Percentiles rank a stretch among this genome's conserved stretches.
These are phyloP conservation scores for Saturnia japonica DNA, from an alignment of 2,888 invertebrate genomes.

Conservation along the genomic window DNA sequence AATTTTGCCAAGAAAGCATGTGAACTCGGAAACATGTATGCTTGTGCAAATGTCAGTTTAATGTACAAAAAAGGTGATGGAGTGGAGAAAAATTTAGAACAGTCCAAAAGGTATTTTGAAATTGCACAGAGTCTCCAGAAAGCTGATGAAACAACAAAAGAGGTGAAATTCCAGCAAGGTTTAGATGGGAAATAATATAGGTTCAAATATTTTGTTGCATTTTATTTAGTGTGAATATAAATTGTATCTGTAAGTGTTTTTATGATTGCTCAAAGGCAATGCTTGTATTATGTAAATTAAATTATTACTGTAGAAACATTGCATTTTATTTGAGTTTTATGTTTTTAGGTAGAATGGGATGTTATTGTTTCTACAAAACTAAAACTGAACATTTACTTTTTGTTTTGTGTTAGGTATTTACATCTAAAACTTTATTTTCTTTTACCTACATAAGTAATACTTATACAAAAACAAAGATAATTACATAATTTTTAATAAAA, in stretches of 20 bases:
- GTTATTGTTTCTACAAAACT: too few species aligned
- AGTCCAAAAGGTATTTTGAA: slow-evolving; percentile 88
- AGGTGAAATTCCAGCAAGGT: slow-evolving; percentile 82
- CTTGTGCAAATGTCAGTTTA: slow-evolving; percentile 94
- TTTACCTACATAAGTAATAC: too few species aligned
- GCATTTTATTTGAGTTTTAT: neutral
- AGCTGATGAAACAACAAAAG: slow-evolving; percentile 82
- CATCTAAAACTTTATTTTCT: too few species aligned
- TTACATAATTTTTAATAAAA: too few species aligned
- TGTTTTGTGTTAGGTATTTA: too few species aligned
- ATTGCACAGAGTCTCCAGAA: slow-evolving; percentile 87
- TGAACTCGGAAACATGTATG: slow-evolving; percentile 91
- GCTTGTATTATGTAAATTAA: slow-evolving; percentile 33
- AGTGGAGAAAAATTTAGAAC: slow-evolving; percentile 85
- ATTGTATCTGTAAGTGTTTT: slow-evolving; percentile 21
- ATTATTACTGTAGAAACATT: slow-evolving; percentile 31
- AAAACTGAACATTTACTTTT: too few species aligned
- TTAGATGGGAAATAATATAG: slow-evolving; percentile 47
- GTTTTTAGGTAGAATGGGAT: too few species aligned
- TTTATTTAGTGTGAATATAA: slow-evolving; percentile 8
- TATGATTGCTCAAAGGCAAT: slow-evolving; percentile 23
- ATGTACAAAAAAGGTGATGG: slow-evolving; percentile 94
- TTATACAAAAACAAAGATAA: too few species aligned
- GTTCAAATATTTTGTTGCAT: slow-evolving; percentile 1
- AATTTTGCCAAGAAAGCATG: slow-evolving; percentile 90